Evolutionary conservation across 1,140 invertebrate genomes (phyloP), one percentile per base, ranked within the genome.

Genomic region (Habropoda laboriosa): DNA sequence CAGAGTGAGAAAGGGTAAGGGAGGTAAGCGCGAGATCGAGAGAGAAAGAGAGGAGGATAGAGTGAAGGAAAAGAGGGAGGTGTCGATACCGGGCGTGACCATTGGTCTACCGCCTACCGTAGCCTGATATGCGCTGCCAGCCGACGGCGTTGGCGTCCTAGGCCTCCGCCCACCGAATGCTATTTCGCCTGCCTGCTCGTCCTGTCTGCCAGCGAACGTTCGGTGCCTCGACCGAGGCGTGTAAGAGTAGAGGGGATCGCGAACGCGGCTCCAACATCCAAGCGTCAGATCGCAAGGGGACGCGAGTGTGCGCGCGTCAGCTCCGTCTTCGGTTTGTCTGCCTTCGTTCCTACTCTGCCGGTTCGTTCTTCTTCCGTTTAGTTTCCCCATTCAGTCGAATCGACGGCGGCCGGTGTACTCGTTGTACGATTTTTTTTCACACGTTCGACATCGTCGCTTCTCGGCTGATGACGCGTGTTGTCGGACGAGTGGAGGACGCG

Each of bases 261-360:
- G 71, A 57, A 74, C 47, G 27, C 66, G 16, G 55, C n/a, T n/a
- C 30, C 66, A 38, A 40, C 32, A 27, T 32, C 51, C 58, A 30
- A 58, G 66, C 64, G 51, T 90, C 90, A 91, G 87, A 91, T 85
- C 89, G 87, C 82, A 80, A 82, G 79, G 79, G 84, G 87, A 88
- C 90, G 88, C 86, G 89, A 89, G 79, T 78, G 89, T 82, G 89
- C 85, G 87, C 90, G 86, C 78, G 84, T 74, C 81, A 24, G 58
- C 53, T 66, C 57, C 77, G 80, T 88, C 76, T 68, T 75, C 57
- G n/a, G 71, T 38, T n/a, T n/a, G n/a, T n/a, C 42, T 35, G 64
- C 30, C 6, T 16, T 16, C 66, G 49, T 47, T 77, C 16, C 30
- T 27, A 6, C 5, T 35, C 30, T 16, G 18, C 21, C 77, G 35